Conservation (phyloP, 2,113 vertebrate species). For the Silurus glanis region DNA sequence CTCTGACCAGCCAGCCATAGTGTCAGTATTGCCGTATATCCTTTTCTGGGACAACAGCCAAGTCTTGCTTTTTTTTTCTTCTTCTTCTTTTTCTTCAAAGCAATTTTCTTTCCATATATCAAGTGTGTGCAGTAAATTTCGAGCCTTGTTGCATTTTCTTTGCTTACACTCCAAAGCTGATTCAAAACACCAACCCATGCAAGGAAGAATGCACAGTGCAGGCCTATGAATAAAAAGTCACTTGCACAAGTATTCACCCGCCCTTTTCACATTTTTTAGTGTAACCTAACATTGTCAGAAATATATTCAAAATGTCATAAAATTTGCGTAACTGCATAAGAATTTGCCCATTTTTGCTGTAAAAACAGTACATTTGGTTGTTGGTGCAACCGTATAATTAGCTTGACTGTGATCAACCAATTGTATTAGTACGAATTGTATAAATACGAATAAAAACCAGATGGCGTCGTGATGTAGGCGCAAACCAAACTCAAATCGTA, state of each 20-base stretch:
- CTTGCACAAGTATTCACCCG: background rate
- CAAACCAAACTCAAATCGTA: background rate
- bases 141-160: background rate
- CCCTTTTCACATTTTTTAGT: background rate
- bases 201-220: constrained; percentile 22
- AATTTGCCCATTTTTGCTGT: background rate
- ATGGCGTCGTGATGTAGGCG: background rate
- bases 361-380: background rate
- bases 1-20: background rate
- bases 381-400: background rate
- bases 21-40: background rate
- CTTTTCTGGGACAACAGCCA: background rate
- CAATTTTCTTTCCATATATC: constrained; percentile 73
- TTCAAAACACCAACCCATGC: constrained; percentile 26
- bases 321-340: background rate
- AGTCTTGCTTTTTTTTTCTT: background rate
- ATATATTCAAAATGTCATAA: background rate
- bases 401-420: background rate
- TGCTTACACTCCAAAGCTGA: background rate
- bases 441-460: background rate
- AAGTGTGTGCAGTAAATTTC: constrained; percentile 72
- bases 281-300: background rate
- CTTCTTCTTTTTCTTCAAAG: constrained; percentile 65
- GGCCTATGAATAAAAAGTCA: background rate
- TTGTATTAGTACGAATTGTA: background rate